These are phyloP conservation scores for Cremastinae sp. DNA, from an alignment of 2,888 invertebrate genomes.

Conservation along the genomic window DNA sequence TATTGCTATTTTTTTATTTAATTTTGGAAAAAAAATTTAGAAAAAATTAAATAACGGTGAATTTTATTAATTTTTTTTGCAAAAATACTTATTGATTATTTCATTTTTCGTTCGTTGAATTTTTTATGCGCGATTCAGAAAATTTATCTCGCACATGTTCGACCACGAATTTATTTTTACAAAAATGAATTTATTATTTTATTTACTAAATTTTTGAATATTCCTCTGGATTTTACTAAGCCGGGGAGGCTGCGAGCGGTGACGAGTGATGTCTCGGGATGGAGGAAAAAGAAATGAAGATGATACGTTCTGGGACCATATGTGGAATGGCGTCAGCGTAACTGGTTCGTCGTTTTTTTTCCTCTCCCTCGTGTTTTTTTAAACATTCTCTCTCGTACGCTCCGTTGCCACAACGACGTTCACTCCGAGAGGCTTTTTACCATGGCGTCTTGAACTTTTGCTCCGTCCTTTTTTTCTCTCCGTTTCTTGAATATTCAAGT, in stretches of 20 bases:
- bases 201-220: neutral
- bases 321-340: conserved; percentile 62
- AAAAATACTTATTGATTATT: too few relatives aligned
- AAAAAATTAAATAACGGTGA: too few relatives aligned
- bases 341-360: conserved; percentile 54
- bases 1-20: too few relatives aligned
- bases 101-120: too few relatives aligned
- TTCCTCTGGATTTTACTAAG: conserved; percentile 14
- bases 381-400: conserved; percentile 30
- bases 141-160: too few relatives aligned
- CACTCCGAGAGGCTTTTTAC: conserved; percentile 26
- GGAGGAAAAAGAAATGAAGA: conserved; percentile 48
- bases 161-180: neutral
- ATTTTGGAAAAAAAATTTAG: too few relatives aligned
- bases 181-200: neutral
- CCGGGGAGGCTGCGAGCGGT: conserved; percentile 34
- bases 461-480: conserved; percentile 19
- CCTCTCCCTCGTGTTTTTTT: conserved; percentile 34
- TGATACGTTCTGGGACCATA: conserved; percentile 61
- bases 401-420: conserved; percentile 26
- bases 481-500: conserved; percentile 31
- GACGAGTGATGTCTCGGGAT: conserved; percentile 44
- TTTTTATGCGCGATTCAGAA: too few relatives aligned
- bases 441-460: conserved; percentile 16
- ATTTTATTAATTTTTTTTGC: too few relatives aligned